phyloP scores from a whole-genome alignment of 2,797 vertebrate genomes.

The Steatocranus sp. region DNA sequence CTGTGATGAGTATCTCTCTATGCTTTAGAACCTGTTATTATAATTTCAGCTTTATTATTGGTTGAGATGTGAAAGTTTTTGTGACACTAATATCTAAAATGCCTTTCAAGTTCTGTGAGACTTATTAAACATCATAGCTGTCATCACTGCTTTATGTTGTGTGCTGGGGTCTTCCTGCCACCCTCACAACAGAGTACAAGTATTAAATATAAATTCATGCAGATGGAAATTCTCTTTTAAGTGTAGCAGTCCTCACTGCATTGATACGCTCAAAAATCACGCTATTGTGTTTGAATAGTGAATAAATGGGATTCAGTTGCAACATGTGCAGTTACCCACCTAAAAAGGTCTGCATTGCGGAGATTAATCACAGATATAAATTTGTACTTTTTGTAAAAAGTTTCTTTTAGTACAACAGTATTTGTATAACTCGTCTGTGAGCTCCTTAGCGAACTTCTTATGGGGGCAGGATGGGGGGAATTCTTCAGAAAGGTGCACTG shows the following conservation, averaged over 20 bases:
- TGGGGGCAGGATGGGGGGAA: not conserved
- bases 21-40: not conserved
- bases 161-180: not conserved
- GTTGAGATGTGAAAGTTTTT: not conserved
- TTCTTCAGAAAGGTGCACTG: not conserved
- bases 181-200: not conserved
- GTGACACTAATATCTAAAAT: not conserved
- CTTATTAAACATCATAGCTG: not conserved
- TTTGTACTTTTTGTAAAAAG: not conserved
- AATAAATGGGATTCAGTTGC: not conserved
- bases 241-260: not conserved
- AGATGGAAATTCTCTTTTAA: not conserved
- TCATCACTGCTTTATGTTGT: not conserved
- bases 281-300: not conserved
- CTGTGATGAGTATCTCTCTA: accelerated
- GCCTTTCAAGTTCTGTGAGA: not conserved
- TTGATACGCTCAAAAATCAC: no score
- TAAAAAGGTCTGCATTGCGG: not conserved
- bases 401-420: not conserved
- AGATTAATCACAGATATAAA: not conserved
- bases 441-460: not conserved
- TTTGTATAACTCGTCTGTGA: not conserved
- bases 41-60: not conserved
- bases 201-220: not conserved
- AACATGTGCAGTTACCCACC: not conserved